Base-by-base conservation (phyloP, 1,140 invertebrate species). In the Micrasema minimum region DNA sequence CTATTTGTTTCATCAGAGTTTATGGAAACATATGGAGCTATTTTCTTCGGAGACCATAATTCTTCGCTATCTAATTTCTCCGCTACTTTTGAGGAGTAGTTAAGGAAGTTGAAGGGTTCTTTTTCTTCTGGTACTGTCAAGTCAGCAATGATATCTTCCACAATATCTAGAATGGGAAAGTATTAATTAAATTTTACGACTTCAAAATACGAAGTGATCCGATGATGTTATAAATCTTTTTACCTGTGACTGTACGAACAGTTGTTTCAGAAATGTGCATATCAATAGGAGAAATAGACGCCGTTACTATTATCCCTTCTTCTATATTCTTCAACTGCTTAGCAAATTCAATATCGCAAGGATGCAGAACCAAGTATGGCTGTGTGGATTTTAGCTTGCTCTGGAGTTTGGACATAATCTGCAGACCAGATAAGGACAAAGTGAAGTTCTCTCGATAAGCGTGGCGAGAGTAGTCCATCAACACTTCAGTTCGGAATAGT, bases 41-140 rank as follows among this genome's bases (percentile, higher is more conserved):
- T 82, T 77, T 90, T 89, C 78, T 90, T 91, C 0, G 92, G 89
- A 37, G 88, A 88, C 93, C 93, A 95, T 1, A 95, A 80, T 80
- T 93, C 90, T 73, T 88, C 88, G 41, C 81, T 76, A 38, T 85
- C 81, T 4, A 76, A 73, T 68, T 77, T 80, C 65, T 84, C 83
- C 2, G 68, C 62, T 10, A 77, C 62, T 37, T 79, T 80, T 2
- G 78, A 77, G 12, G 79, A 78, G 71, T 79, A 82, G 4, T 78
- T 77, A 0, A 80, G 75, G 41, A 82, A 81, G 71, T 81, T 83
- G 41, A 81, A 81, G n/a, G 69, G 75, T 71, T 82, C 80, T 45
- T 83, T 83, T 37, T 84, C 80, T 12, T 87, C 85, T 0, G 85
- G 83, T 26, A 86, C 77, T 55, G 82, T 82, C 35, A 88, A 79